These are phyloP conservation scores for Hemicrepidius hirtus DNA, from an alignment of 2,888 invertebrate species.

Conservation along the genomic window DNA sequence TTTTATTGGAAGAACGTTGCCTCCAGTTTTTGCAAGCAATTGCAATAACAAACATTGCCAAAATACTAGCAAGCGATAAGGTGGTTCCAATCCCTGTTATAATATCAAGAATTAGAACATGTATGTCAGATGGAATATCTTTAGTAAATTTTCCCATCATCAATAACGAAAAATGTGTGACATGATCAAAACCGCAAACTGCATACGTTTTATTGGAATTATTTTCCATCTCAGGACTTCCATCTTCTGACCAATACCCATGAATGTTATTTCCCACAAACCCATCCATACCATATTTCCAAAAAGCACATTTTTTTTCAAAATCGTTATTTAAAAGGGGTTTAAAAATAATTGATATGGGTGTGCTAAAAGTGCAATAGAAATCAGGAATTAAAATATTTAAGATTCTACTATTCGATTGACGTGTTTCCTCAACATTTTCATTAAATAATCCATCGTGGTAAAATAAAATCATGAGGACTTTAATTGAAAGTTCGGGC, in stretches of 20 bases:
- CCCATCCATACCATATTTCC: conserved; percentile 72
- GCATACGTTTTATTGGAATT: conserved; percentile 64
- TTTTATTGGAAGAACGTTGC: conserved; percentile 75
- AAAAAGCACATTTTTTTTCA: conserved; percentile 70
- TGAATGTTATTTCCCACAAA: conserved; percentile 69
- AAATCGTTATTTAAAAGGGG: conserved; percentile 47
- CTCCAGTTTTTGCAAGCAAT: conserved; percentile 75
- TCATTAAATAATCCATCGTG: conserved; percentile 56
- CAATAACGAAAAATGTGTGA: conserved; percentile 75
- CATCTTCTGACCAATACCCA: conserved; percentile 50
- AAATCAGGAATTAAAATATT: conserved; percentile 76
- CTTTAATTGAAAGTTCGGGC: conserved; percentile 20
- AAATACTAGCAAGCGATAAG: conserved; percentile 72
- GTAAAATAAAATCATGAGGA: conserved; percentile 51
- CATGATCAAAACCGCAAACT: conserved; percentile 74
- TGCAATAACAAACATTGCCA: conserved; percentile 72
- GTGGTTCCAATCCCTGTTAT: conserved; percentile 73
- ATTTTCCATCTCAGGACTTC: not conserved
- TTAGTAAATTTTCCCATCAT: conserved; percentile 59
- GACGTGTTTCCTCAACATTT: conserved; percentile 21
- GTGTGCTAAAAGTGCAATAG: conserved; percentile 72
- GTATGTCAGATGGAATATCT: conserved; percentile 57
- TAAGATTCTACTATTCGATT: conserved; percentile 74
- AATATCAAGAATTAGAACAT: conserved; percentile 70
- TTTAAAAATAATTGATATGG: conserved; percentile 74